Evolutionary conservation across 2,797 vertebrate genomes (phyloP).

Genomic region (Xenopus petersii): DNA sequence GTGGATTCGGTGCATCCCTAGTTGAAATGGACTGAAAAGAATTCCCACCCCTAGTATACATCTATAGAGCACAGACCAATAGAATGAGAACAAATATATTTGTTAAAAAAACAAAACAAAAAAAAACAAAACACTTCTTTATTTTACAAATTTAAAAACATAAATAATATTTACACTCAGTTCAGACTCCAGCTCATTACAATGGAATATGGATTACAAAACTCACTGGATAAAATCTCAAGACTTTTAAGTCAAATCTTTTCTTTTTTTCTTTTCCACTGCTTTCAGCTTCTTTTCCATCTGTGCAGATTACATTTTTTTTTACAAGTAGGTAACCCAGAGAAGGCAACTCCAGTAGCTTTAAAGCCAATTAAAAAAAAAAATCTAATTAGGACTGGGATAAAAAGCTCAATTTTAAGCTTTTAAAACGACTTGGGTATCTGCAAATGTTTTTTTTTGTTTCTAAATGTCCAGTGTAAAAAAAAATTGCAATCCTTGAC

Average conservation of each 20-base stretch:
- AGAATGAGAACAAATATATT: no score
- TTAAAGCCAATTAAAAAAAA: constrained; percentile 52
- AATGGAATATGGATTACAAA: constrained; percentile 53
- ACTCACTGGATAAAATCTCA: constrained; percentile 63
- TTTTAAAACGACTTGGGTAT: constrained; percentile 26
- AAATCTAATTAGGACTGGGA: constrained; percentile 52
- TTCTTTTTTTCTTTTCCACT: constrained; percentile 37
- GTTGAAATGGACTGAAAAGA: no score
- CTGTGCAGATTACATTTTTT: neutral
- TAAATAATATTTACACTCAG: constrained; percentile 72
- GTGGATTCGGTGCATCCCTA: no score
- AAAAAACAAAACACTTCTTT: constrained; percentile 63
- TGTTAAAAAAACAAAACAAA: constrained; percentile 46
- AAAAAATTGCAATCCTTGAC: constrained; percentile 11
- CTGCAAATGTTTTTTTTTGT: neutral
- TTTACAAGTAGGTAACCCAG: neutral
- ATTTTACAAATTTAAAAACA: constrained; percentile 81
- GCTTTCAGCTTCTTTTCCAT: constrained; percentile 19
- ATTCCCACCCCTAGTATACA: no score
- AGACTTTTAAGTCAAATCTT: constrained; percentile 47
- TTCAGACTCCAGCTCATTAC: constrained; percentile 68
- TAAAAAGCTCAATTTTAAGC: constrained; percentile 12
- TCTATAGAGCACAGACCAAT: no score
- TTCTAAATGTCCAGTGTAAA: constrained; percentile 4
- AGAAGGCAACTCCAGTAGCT: constrained; percentile 45